A percentile compares a stretch with the other conserved stretches of the same genome.
phyloP scores from a whole-genome alignment of 2,113 vertebrate species.

The Myotis davidii region DNA sequence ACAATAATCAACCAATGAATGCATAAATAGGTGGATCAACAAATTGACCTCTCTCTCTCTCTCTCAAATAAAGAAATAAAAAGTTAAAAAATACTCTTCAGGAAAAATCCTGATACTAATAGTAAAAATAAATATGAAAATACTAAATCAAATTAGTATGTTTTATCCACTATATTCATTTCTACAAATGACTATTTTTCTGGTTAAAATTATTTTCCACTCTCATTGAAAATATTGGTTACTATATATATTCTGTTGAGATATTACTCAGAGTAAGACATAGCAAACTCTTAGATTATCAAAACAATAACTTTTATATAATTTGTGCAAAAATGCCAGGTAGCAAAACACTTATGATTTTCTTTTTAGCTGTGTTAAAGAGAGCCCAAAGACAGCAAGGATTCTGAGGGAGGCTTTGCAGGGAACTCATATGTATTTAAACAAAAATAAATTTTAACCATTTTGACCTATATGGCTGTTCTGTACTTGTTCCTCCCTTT shows the following conservation, averaged over 20 bases:
- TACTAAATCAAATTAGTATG: background rate
- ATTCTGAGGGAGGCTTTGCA: background rate
- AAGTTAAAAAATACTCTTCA: background rate
- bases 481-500: background rate
- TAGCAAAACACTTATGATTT: background rate
- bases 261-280: background rate
- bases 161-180: background rate
- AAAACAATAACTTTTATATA: background rate
- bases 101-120: background rate
- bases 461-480: background rate
- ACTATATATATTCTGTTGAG: background rate
- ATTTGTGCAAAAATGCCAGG: background rate
- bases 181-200: background rate
- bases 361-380: background rate
- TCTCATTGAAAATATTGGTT: background rate
- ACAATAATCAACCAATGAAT: background rate
- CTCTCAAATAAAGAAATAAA: background rate
- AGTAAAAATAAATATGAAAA: background rate
- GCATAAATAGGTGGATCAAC: background rate
- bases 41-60: background rate
- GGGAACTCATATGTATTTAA: background rate
- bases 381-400: background rate
- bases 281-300: background rate
- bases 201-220: background rate
- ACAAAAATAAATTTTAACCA: background rate